phyloP scores from a whole-genome alignment of 2,113 vertebrate species.

The Pampusana beccarii region DNA sequence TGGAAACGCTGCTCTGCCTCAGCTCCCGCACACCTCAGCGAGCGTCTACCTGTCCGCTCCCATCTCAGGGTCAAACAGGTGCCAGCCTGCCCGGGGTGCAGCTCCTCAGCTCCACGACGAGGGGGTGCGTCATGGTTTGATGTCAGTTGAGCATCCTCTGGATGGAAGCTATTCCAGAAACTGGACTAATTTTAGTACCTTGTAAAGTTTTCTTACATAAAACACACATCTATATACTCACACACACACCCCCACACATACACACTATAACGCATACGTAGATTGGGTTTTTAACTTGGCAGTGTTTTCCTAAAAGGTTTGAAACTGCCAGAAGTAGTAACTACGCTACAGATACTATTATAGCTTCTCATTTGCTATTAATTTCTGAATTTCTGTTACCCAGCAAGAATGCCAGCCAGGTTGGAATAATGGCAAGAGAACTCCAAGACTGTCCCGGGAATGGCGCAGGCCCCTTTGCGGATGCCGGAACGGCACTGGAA shows the following conservation, averaged over 20 bases:
- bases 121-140: background rate
- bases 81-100: too few species aligned
- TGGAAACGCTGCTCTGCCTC: too few species aligned
- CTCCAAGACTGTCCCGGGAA: background rate
- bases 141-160: background rate
- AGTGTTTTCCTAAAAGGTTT: background rate
- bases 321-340: background rate
- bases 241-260: background rate
- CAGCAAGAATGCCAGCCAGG: background rate
- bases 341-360: background rate
- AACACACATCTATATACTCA: background rate
- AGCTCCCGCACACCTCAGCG: too few species aligned
- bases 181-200: background rate
- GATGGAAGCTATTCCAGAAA: background rate
- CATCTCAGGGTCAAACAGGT: too few species aligned
- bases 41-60: too few species aligned
- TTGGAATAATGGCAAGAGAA: background rate
- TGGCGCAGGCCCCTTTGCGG: background rate
- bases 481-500: background rate
- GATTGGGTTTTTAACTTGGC: background rate
- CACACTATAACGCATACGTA: background rate
- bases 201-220: slow-evolving; percentile 9
- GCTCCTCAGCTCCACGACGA: too few species aligned
- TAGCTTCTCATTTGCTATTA: background rate
- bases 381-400: background rate